Percentiles rank a stretch among this genome's conserved stretches.
Conservation (phyloP, 2,113 vertebrate species). For the Platichthys stellatus region DNA sequence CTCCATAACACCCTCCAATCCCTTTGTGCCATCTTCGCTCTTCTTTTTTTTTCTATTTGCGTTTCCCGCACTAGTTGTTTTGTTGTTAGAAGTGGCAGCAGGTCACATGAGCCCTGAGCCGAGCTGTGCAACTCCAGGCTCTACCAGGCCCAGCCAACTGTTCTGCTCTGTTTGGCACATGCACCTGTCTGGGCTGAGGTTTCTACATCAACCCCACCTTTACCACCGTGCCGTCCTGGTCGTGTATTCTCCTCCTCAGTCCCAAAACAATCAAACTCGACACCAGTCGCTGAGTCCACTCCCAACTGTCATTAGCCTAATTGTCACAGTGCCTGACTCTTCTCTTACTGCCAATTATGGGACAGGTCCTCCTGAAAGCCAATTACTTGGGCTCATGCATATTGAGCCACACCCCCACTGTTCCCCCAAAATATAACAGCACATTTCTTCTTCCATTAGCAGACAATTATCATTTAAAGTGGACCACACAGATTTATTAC, state of each 20-base stretch:
- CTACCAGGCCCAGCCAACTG: constrained; percentile 44
- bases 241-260: constrained; percentile 15
- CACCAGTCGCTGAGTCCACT: constrained; percentile 44
- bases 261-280: constrained; percentile 49
- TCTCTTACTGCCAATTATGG: constrained; percentile 44
- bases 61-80: constrained; percentile 37
- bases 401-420: constrained; percentile 14
- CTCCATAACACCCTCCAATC: constrained; percentile 31
- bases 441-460: constrained; percentile 17
- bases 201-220: constrained; percentile 31
- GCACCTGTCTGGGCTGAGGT: constrained; percentile 52
- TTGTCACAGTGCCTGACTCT: constrained; percentile 51
- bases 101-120: constrained; percentile 61
- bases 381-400: constrained; percentile 44
- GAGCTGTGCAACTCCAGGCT: constrained; percentile 39
- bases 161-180: constrained; percentile 73
- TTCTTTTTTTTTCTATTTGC: neutral
- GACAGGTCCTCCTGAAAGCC: constrained; percentile 42
- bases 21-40: neutral
- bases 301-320: constrained; percentile 65
- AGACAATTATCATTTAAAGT: constrained; percentile 28
- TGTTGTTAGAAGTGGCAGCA: constrained; percentile 47
- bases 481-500: constrained; percentile 1
- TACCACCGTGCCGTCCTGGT: neutral
- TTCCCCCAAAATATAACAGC: constrained; percentile 26